A percentile compares a stretch with the other conserved stretches of the same genome.
Evolutionary conservation across 1,140 invertebrate genomes (phyloP).

Genomic region (Leptinotarsa texana): DNA sequence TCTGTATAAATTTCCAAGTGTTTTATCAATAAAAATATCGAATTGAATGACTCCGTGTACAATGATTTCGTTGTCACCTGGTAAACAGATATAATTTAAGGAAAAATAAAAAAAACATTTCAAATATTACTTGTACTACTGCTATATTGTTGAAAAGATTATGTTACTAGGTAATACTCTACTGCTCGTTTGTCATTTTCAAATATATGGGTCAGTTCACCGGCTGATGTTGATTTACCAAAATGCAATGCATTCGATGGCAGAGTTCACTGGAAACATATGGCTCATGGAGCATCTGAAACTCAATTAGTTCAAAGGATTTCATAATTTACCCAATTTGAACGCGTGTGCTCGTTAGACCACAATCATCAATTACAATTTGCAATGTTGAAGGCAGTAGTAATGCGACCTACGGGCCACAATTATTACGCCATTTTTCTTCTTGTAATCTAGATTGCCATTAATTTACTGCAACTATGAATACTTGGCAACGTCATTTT

Average conservation of each 20-base stretch:
- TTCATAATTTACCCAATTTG: conserved; percentile 25
- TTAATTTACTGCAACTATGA: background rate
- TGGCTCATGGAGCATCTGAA: conserved; percentile 20
- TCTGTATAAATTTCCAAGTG: too few species aligned
- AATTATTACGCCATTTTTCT: conserved; percentile 13
- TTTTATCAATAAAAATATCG: too few species aligned
- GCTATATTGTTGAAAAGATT: too few species aligned
- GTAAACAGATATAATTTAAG: too few species aligned
- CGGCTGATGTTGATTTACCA: background rate
- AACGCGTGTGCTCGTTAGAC: background rate
- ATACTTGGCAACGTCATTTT: background rate
- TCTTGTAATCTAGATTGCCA: background rate
- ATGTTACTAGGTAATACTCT: too few species aligned
- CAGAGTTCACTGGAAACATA: conserved; percentile 15
- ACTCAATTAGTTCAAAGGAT: conserved; percentile 25
- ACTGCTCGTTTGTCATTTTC: too few species aligned
- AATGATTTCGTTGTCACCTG: too few species aligned
- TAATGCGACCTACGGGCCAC: background rate
- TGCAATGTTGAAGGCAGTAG: background rate
- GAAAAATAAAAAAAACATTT: too few species aligned
- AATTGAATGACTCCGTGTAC: too few species aligned
- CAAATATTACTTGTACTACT: too few species aligned
- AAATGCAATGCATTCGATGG: background rate
- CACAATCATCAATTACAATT: conserved; percentile 21
- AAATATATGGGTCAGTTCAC: too few species aligned